Conservation (phyloP, 2,888 invertebrate species). For the Sesamia inferens region DNA sequence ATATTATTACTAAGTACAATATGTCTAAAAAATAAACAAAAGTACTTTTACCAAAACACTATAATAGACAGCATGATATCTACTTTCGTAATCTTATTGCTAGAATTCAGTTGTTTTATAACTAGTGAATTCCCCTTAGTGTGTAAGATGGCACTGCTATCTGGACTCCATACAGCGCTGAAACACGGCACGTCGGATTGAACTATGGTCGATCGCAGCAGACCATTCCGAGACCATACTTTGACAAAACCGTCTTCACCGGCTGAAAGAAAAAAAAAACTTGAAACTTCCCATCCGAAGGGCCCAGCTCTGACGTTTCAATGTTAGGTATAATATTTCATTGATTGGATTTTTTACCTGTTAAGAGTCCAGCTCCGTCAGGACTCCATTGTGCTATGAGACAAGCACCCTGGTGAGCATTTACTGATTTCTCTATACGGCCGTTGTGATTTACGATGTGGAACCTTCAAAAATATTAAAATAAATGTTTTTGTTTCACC, state of each 20-base stretch:
- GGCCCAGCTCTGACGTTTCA: too few species aligned
- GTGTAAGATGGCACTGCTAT: slow-evolving; percentile 92
- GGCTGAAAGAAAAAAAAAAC: slow-evolving; percentile 86
- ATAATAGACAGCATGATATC: slow-evolving; percentile 2
- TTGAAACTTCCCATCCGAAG: too few species aligned
- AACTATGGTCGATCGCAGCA: slow-evolving; percentile 96
- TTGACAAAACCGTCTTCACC: slow-evolving; percentile 99
- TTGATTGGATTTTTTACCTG: slow-evolving; percentile 91
- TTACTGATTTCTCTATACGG: slow-evolving; percentile 97
- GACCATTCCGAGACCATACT: slow-evolving; percentile 99
- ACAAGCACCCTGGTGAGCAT: slow-evolving; percentile 97
- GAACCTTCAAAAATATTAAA: slow-evolving; percentile 89
- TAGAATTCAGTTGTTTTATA: slow-evolving; percentile 93
- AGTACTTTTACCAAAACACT: slow-evolving; percentile 9
- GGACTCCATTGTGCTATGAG: slow-evolving; percentile 97
- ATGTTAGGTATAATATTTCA: neutral
- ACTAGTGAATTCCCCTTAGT: slow-evolving; percentile 92
- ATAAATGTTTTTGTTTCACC: neutral
- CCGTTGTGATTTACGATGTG: slow-evolving; percentile 97
- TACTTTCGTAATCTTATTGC: slow-evolving; percentile 93
- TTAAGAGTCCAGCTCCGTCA: slow-evolving; percentile 98
- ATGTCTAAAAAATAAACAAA: neutral
- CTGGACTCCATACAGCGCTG: slow-evolving; percentile 95
- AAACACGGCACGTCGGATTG: slow-evolving; percentile 95
- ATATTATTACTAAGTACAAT: neutral